Evolutionary conservation across 2,888 invertebrate genomes (phyloP).

Genomic region (Diarsia mendica): DNA sequence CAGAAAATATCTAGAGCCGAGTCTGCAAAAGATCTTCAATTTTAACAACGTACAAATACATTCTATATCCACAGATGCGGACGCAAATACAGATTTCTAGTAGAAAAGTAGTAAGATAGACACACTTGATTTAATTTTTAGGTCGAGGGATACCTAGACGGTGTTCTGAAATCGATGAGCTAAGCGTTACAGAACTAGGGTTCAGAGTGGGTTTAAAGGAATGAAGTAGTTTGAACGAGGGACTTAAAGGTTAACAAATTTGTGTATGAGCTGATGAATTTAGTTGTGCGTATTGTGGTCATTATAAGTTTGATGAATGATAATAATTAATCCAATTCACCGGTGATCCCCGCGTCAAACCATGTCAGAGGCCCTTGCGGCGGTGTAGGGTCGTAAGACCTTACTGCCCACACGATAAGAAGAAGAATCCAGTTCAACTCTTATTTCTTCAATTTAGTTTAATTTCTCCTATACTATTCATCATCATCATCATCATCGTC

Average conservation of each 20-base stretch:
- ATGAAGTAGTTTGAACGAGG: background rate
- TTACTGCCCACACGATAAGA: too few relatives aligned
- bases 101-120: conserved; percentile 29
- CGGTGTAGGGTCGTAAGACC: too few relatives aligned
- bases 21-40: conserved; percentile 1
- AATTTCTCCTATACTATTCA: too few relatives aligned
- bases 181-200: conserved; percentile 1
- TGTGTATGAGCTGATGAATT: background rate
- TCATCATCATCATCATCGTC: too few relatives aligned
- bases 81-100: conserved; percentile 46
- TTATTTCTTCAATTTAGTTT: too few relatives aligned
- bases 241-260: too few relatives aligned
- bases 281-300: background rate
- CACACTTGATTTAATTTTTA: conserved; percentile 58
- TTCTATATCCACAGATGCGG: background rate
- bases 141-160: conserved; percentile 47
- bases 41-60: conserved; percentile 9
- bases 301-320: too few relatives aligned
- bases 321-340: too few relatives aligned
- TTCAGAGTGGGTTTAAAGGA: background rate
- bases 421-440: too few relatives aligned
- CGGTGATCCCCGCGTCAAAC: too few relatives aligned
- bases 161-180: conserved; percentile 42
- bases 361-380: too few relatives aligned
- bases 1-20: background rate